Percentiles rank a stretch among this genome's conserved stretches.
These are phyloP conservation scores for Sipha maydis DNA, from an alignment of 2,888 invertebrate genomes.

Conservation along the genomic window DNA sequence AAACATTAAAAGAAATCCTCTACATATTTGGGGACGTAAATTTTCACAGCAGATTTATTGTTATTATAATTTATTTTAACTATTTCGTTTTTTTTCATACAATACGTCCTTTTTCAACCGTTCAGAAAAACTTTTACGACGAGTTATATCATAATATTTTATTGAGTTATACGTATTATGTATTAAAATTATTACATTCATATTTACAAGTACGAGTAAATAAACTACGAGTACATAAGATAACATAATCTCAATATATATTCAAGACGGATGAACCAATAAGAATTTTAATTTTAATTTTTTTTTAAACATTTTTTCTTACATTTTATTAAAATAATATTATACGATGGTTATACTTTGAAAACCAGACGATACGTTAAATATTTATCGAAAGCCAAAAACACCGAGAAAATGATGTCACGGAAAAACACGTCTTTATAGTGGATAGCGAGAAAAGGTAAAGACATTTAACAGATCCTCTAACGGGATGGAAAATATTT, in stretches of 20 bases:
- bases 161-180: neutral
- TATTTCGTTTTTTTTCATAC: neutral
- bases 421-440: too few relatives aligned
- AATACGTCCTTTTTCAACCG: neutral
- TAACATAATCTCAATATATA: too few relatives aligned
- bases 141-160: neutral
- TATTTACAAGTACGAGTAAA: neutral
- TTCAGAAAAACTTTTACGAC: neutral
- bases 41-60: conserved; percentile 20
- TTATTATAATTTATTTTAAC: neutral
- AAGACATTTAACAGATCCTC: neutral
- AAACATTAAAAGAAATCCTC: conserved; percentile 40
- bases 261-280: neutral
- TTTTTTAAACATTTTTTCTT: neutral
- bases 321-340: neutral
- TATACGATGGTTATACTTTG: neutral
- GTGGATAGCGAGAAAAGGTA: neutral
- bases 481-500: neutral
- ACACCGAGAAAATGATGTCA: neutral
- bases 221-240: neutral
- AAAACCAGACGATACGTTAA: neutral
- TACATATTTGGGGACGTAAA: conserved; percentile 32
- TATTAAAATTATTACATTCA: neutral
- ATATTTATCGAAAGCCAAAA: neutral
- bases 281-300: neutral